Percentiles rank a stretch among this genome's conserved stretches.
Conservation (phyloP, 37 sponge, comb jelly and placozoan genomes). For the Spongia lamella region DNA sequence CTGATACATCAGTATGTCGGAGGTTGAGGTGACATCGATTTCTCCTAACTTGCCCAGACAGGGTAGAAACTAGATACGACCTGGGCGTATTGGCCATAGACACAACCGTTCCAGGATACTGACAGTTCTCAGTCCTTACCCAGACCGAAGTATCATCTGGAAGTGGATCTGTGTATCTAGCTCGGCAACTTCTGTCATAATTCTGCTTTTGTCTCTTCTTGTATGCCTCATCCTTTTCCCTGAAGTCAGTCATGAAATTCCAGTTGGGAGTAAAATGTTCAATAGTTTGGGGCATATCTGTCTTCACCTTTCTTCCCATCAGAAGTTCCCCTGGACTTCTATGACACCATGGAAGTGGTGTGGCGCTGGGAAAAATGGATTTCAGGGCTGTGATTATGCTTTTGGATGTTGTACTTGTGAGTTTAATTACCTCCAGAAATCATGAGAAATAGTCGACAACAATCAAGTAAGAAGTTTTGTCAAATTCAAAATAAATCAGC, state of each 20-base stretch:
- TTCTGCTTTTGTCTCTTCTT: not conserved
- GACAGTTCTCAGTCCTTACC: constrained; percentile 5
- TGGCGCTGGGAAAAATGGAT: not conserved
- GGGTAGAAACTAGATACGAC: constrained; percentile 3
- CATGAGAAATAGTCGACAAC: too few species aligned
- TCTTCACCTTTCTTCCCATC: constrained; percentile 6
- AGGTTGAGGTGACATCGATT: not conserved
- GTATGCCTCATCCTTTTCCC: not conserved
- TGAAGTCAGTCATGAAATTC: not conserved
- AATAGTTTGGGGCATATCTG: not conserved
- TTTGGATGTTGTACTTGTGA: too few species aligned
- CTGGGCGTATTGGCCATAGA: constrained; percentile 1
- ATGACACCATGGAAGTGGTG: constrained; percentile 8
- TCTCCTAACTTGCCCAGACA: not conserved
- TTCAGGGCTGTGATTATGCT: too few species aligned
- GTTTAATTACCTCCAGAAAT: too few species aligned
- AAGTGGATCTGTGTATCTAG: not conserved
- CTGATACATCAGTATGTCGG: too few species aligned
- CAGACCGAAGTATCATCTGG: constrained; percentile 3
- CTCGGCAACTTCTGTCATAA: not conserved
- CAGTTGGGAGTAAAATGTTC: not conserved
- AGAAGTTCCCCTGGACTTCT: not conserved
- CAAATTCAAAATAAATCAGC: not conserved
- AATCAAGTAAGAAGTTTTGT: too few species aligned
- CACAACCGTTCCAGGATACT: not conserved